phyloP scores from a whole-genome alignment of 2,888 invertebrate species.

The Spisula solida region DNA sequence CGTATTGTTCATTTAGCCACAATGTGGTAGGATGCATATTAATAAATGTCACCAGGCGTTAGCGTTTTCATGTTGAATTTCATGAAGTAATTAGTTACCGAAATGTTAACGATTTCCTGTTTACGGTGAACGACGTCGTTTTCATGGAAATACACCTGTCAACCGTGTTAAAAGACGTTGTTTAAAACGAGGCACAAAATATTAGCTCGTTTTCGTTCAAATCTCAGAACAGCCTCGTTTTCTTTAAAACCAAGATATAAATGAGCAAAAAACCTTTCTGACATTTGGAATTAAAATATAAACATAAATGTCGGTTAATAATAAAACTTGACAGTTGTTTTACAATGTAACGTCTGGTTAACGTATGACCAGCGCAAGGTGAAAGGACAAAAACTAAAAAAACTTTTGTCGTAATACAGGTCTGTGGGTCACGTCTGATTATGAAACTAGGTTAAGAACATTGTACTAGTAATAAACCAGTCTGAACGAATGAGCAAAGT shows the following conservation, averaged over 20 bases:
- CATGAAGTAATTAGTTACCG: not conserved
- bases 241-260: not conserved
- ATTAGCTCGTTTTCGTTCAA: no score
- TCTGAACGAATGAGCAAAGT: not conserved
- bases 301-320: not conserved
- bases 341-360: not conserved
- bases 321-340: not conserved
- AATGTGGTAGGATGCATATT: not conserved
- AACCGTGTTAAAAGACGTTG: not conserved
- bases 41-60: constrained; percentile 4
- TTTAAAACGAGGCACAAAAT: not conserved
- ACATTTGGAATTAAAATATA: not conserved
- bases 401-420: not conserved
- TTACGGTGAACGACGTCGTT: not conserved
- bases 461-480: not conserved
- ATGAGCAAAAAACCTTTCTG: not conserved
- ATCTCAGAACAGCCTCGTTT: not conserved
- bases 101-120: constrained; percentile 12
- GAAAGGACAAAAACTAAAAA: not conserved
- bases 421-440: not conserved
- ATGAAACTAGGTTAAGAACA: not conserved
- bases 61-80: not conserved
- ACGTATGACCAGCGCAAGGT: not conserved
- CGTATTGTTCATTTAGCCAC: not conserved
- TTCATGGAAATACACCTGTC: not conserved